Conservation (phyloP, 2,113 vertebrate species). For the Anhinga rufa region DNA sequence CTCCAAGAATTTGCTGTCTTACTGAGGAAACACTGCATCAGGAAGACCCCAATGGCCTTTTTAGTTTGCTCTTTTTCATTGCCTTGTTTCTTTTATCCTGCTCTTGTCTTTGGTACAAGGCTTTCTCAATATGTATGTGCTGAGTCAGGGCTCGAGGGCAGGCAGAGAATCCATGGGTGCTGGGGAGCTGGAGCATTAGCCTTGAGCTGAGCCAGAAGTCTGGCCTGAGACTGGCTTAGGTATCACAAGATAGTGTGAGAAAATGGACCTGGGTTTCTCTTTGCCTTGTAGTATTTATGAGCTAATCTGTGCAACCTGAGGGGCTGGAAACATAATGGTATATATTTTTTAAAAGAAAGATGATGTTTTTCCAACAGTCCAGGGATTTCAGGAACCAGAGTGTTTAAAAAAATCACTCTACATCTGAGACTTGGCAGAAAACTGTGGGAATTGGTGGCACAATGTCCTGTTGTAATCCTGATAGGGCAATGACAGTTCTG, state of each 20-base stretch:
- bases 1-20: not conserved
- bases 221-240: not conserved
- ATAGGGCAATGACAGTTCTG: not conserved
- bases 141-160: not conserved
- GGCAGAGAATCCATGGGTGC: not conserved
- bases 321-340: not conserved
- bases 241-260: not conserved
- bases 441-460: not conserved
- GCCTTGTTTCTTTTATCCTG: not conserved
- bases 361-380: not conserved
- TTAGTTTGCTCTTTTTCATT: not conserved
- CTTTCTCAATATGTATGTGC: not conserved
- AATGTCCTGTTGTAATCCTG: not conserved
- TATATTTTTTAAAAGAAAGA: not conserved
- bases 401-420: not conserved
- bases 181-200: not conserved
- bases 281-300: not conserved
- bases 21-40: not conserved
- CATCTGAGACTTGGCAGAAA: not conserved
- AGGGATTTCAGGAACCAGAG: not conserved
- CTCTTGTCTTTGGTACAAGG: not conserved
- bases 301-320: not conserved
- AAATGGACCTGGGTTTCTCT: not conserved
- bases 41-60: not conserved
- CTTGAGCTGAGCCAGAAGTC: not conserved